These are phyloP conservation scores for Solea solea DNA, from an alignment of 2,113 vertebrate species.

Conservation along the genomic window DNA sequence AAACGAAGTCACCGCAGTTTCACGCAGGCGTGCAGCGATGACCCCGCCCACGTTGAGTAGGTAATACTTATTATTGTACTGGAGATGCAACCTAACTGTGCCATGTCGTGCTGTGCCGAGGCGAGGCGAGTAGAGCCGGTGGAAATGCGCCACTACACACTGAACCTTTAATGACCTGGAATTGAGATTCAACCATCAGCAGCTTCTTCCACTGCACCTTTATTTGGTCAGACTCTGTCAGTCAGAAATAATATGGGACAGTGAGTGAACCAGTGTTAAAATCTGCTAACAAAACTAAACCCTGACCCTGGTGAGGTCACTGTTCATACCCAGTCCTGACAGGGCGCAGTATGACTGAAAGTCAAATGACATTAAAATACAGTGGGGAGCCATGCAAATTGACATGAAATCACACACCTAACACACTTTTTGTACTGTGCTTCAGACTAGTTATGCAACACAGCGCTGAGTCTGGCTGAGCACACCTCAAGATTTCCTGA, in stretches of 20 bases:
- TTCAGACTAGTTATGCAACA: slow-evolving; percentile 15
- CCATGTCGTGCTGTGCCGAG: no score
- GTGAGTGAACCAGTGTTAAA: background rate
- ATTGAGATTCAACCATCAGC: no score
- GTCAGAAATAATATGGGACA: background rate
- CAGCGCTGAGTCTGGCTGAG: slow-evolving; percentile 2
- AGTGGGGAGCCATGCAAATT: slow-evolving; percentile 72
- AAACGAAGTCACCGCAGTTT: no score
- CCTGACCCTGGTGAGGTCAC: slow-evolving; percentile 17
- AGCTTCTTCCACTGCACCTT: no score
- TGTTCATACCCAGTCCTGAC: background rate
- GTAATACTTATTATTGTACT: no score
- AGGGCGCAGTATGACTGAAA: slow-evolving; percentile 25
- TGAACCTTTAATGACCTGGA: no score
- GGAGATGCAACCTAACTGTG: no score
- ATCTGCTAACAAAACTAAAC: background rate
- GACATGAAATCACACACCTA: slow-evolving; percentile 39
- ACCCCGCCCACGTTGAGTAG: no score
- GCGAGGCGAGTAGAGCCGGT: no score
- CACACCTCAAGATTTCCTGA: slow-evolving; percentile 16
- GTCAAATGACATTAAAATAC: slow-evolving; percentile 75
- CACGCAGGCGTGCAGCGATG: no score
- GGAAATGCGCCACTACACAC: no score
- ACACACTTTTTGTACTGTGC: slow-evolving; percentile 13
- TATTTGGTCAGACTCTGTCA: background rate